These are phyloP conservation scores for Lanius collurio DNA, from an alignment of 2,113 vertebrate genomes.

Conservation along the genomic window DNA sequence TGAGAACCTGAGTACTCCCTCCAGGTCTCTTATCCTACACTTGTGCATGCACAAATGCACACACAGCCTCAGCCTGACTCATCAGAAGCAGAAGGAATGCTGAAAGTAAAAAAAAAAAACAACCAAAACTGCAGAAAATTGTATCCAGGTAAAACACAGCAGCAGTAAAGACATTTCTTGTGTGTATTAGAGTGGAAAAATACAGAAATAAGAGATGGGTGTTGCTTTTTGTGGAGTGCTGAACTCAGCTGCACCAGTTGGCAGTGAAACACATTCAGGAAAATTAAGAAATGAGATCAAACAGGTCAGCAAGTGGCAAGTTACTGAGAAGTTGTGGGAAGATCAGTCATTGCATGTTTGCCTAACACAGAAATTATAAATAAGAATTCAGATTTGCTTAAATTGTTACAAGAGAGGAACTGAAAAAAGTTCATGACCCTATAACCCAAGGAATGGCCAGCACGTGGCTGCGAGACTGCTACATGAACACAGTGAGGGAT, in stretches of 20 bases:
- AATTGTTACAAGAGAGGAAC: background rate
- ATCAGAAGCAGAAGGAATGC: background rate
- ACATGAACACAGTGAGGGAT: background rate
- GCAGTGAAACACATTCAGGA: background rate
- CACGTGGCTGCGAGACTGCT: background rate
- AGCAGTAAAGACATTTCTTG: background rate
- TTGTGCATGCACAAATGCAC: background rate
- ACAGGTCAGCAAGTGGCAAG: background rate
- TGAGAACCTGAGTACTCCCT: background rate
- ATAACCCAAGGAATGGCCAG: background rate
- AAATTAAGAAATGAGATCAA: background rate
- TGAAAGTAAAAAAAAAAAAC: background rate
- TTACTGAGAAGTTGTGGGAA: background rate
- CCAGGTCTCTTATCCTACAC: background rate
- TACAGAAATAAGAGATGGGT: background rate
- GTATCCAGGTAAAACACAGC: background rate
- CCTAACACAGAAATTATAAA: background rate
- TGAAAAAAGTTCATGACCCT: background rate
- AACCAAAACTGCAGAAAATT: background rate
- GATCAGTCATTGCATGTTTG: background rate
- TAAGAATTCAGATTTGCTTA: background rate
- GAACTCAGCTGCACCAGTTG: conserved; percentile 12
- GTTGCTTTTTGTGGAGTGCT: background rate
- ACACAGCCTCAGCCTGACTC: background rate
- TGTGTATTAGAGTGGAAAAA: background rate